phyloP scores from a whole-genome alignment of 2,113 vertebrate genomes.

The Pogonocichla stellata region DNA sequence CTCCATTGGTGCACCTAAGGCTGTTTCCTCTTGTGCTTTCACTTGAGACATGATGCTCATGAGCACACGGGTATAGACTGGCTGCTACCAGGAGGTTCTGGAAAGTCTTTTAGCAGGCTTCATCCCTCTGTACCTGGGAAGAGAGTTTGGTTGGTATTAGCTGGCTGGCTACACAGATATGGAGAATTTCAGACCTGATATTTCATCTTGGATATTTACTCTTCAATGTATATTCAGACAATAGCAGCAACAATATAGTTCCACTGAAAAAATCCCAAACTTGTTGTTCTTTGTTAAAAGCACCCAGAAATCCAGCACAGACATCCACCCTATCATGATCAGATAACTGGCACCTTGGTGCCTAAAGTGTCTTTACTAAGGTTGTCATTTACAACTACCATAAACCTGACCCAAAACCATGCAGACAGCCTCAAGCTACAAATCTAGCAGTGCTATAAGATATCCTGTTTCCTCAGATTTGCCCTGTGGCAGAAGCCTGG shows the following conservation, averaged over 20 bases:
- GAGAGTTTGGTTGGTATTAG: not conserved
- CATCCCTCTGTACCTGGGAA: not conserved
- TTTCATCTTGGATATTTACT: not conserved
- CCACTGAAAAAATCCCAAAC: not conserved
- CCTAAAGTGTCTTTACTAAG: not conserved
- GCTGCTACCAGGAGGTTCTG: not conserved
- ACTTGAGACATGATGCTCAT: not conserved
- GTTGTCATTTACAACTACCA: not conserved
- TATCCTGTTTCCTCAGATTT: not conserved
- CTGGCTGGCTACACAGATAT: not conserved
- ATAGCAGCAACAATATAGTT: not conserved
- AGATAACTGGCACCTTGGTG: not conserved
- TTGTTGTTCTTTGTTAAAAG: not conserved
- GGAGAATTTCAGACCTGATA: not conserved
- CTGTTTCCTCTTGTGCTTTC: not conserved
- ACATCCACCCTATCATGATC: not conserved
- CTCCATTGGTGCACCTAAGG: not conserved
- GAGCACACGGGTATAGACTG: not conserved
- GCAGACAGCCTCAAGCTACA: constrained; percentile 5
- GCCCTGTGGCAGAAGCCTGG: not conserved
- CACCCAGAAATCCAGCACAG: not conserved
- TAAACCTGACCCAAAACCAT: constrained; percentile 16
- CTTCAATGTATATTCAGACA: not conserved
- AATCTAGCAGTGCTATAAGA: not conserved
- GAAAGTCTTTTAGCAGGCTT: not conserved